Base-by-base conservation (phyloP, 1,140 invertebrate species). In the Andricus grossulariae region DNA sequence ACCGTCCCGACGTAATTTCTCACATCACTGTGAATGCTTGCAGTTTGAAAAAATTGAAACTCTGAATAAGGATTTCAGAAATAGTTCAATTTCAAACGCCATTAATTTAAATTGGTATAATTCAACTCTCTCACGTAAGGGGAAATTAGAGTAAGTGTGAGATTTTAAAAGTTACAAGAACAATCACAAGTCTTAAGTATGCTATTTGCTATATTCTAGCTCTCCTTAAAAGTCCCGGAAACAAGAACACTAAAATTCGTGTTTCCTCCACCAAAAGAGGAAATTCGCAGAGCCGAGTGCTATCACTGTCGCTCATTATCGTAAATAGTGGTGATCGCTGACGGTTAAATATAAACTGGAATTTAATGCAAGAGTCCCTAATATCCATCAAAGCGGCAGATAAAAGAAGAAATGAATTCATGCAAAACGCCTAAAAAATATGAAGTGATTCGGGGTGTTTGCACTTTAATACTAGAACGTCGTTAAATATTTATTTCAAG, bases 251-350 rank as follows among this genome's bases (percentile, higher is more conserved):
- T 45, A 66, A n/a, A 45, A 45, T 66, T 66, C 25, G 25, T 66
- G 13, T 66, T 45, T n/a, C 15, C 54, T 13, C 54, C 54, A 19
- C 54, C 21, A 32, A 66, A 32, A 66, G n/a, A 39, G 10, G 60
- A 66, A 66, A 66, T 66, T 66, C 60, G 32, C 32, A 39, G 12
- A 66, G 57, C 39, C n/a, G 57, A 66, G 39, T 66, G 57, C 32
- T 66, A 45, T 66, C 25, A 66, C 25, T 66, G 15, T 66, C 32
- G n/a, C 32, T 66, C 60, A 66, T 66, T 66, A 66, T 45, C 25
- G 25, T 32, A 15, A 66, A 66, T n/a, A 66, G 25, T 45, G 21
- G 57, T 39, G 39, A 66, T 66, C 39, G 25, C 13, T 39, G 60
- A 66, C 60, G 60, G 12, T 66, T 66, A 16, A 15, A 39, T 15